Conservation (phyloP, 2,797 vertebrate species). For the Rhinatrema bivittatum region DNA sequence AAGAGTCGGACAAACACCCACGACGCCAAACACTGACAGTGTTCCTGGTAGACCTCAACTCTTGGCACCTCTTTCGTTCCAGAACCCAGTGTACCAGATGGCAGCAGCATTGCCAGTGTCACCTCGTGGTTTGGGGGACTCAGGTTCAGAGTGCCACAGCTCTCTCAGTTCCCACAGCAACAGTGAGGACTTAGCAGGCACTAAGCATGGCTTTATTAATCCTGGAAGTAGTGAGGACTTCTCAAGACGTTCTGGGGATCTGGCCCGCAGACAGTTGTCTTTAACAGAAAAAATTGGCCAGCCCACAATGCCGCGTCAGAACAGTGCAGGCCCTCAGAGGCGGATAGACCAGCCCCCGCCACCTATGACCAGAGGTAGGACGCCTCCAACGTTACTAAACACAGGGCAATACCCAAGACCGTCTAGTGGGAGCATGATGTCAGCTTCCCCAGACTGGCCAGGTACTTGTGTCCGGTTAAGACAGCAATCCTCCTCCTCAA, state of each 20-base stretch:
- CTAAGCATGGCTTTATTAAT: constrained; percentile 64
- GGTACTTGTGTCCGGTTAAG: constrained; percentile 76
- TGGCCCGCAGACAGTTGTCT: constrained; percentile 82
- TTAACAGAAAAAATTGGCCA: constrained; percentile 78
- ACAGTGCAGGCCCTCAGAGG: constrained; percentile 86
- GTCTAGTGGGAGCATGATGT: constrained; percentile 80
- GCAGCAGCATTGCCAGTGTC: constrained; percentile 87
- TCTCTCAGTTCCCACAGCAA: constrained; percentile 97
- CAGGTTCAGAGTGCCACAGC: constrained; percentile 94
- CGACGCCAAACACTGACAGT: constrained; percentile 63
- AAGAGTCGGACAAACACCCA: constrained; percentile 66
- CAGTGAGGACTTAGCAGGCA: constrained; percentile 77
- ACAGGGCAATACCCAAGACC: constrained; percentile 80
- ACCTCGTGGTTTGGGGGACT: constrained; percentile 82
- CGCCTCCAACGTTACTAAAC: constrained; percentile 77
- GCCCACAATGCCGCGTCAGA: constrained; percentile 79
- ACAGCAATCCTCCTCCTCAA: constrained; percentile 91
- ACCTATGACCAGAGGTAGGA: constrained; percentile 73
- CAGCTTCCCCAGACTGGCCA: constrained; percentile 88
- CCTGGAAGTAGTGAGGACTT: constrained; percentile 72
- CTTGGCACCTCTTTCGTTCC: constrained; percentile 90
- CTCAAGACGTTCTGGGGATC: constrained; percentile 74
- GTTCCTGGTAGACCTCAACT: constrained; percentile 82
- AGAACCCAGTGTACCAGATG: constrained; percentile 99
- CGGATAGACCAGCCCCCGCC: constrained; percentile 89